Base-by-base conservation (phyloP, 1,140 invertebrate genomes). In the Conus ventricosus region DNA sequence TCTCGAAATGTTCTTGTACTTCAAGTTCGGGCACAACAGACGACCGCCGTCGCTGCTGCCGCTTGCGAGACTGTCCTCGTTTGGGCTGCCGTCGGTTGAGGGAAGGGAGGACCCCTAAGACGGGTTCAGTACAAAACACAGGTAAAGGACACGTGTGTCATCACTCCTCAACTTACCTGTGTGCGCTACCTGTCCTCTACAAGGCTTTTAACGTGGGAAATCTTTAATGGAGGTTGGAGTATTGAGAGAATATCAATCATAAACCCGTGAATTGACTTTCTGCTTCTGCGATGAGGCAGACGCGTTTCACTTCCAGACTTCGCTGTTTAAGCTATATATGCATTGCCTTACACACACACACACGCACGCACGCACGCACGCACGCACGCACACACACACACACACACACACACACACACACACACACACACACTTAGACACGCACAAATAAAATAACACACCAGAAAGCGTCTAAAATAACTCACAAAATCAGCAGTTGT, bases 331-430 rank as follows among this genome's bases (percentile, higher is more conserved):
- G 39, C 39, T 39, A 39, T 39, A 39, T 39, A 39, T 39, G 39
- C 39, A 39, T 39, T 27, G 7, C 23, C 78, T 39, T 15, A 8
- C 78, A 51, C 78, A 10, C 78, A 10, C n/a, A 51, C 78, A 51
- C 78, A 51, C 78, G 6, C 78, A 51, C 78, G 6, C 78, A 51
- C 78, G 6, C 78, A 51, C 78, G 6, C 78, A 80, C 78, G 51
- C 78, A 80, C 78, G 51, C 78, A 80, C 78, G 51, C 78, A 39
- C 78, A 80, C 78, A 1, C 27, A 80, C 78, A 1, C 78, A 80
- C 78, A 1, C 78, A 80, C 78, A 51, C 78, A 80, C 27, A 39
- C 78, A 80, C 78, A 80, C 78, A 80, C 78, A 80, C 78, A 39
- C 27, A 39, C 78, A 80, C 75, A 78, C 75, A 78, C 75, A 78